phyloP scores from a whole-genome alignment of 2,113 vertebrate species.

The Cephalopterus ornatus region DNA sequence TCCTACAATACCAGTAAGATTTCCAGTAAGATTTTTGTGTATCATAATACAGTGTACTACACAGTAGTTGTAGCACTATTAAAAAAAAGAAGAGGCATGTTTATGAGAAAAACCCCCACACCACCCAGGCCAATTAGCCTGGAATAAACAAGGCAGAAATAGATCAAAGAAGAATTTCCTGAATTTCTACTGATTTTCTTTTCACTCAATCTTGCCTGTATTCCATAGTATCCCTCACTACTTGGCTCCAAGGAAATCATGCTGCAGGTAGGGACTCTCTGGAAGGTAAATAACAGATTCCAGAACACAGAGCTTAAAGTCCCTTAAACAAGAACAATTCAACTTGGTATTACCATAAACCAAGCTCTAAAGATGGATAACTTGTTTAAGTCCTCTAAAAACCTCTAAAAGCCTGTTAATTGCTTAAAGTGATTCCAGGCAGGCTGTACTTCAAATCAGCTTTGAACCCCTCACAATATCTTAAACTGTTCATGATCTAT shows the following conservation, averaged over 20 bases:
- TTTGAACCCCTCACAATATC: background rate
- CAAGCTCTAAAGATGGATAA: background rate
- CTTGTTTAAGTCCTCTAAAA: background rate
- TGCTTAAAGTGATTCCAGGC: background rate
- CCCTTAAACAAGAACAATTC: background rate
- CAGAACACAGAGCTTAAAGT: background rate
- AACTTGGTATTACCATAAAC: background rate
- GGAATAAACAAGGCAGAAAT: background rate
- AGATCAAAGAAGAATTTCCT: background rate
- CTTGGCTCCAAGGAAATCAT: background rate
- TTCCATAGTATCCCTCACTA: background rate
- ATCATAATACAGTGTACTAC: background rate
- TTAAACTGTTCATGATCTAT: slow-evolving; percentile 27
- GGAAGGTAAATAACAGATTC: background rate
- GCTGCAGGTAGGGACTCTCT: background rate
- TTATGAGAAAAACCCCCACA: background rate
- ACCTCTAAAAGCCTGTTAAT: background rate
- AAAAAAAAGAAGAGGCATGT: no score
- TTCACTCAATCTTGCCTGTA: background rate
- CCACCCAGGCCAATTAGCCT: background rate
- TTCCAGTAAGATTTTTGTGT: background rate
- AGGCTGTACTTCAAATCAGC: background rate
- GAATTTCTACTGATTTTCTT: background rate
- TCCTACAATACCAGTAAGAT: background rate
- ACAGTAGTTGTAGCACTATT: background rate